Evolutionary conservation across 53 echinoderm and acorn worm genomes (phyloP).

Genomic region (Luidia sarsii): DNA sequence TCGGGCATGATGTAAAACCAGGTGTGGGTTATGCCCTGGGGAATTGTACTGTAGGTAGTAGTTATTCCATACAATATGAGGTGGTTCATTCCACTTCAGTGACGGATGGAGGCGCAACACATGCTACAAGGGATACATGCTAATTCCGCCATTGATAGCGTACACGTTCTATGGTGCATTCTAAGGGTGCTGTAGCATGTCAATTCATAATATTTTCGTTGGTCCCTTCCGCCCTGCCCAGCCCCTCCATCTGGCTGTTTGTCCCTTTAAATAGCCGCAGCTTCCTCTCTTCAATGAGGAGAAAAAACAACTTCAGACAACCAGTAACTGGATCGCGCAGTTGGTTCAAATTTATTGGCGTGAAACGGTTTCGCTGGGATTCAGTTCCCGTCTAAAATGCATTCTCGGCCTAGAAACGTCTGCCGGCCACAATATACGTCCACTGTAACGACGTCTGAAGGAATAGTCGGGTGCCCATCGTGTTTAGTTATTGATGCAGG

Average conservation of each 20-base stretch:
- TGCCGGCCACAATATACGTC: conserved; percentile 20
- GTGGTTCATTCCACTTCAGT: conserved; percentile 20
- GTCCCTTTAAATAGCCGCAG: too few species aligned
- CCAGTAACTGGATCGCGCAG: conserved; percentile 13
- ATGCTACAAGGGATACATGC: too few species aligned
- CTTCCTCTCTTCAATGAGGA: not conserved
- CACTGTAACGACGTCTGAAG: conserved; percentile 14
- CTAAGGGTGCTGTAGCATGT: not conserved
- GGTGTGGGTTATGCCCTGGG: conserved; percentile 52
- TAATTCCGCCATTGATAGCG: too few species aligned
- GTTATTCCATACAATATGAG: conserved; percentile 10
- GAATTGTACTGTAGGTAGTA: conserved; percentile 23
- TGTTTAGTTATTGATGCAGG: conserved; percentile 11
- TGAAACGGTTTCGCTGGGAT: conserved; percentile 25
- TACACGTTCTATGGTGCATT: too few species aligned
- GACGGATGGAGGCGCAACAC: not conserved
- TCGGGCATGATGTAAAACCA: conserved; percentile 53
- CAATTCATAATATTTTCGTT: not conserved
- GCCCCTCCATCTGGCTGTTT: too few species aligned
- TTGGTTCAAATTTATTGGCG: conserved; percentile 36
- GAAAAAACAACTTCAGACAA: not conserved
- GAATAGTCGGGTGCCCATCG: conserved; percentile 14
- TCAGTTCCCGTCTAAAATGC: conserved; percentile 42
- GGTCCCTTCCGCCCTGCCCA: too few species aligned
- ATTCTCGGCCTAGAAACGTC: conserved; percentile 58